Conservation (phyloP, 2,113 vertebrate species). For the Pogona vitticeps region DNA sequence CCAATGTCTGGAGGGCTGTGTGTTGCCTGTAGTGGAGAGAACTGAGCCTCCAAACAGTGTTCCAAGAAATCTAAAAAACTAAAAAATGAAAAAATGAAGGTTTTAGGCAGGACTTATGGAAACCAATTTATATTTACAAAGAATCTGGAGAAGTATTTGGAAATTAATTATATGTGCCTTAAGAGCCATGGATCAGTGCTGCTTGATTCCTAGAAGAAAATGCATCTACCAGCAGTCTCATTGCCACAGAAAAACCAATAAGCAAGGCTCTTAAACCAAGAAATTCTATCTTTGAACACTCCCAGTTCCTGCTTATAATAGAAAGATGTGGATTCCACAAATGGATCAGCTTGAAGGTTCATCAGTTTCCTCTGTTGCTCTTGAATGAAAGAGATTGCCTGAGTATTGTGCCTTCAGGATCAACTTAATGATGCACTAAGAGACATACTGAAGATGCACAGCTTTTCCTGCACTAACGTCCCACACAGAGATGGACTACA, state of each 20-base stretch:
- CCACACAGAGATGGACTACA: no score
- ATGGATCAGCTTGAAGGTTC: not conserved
- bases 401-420: not conserved
- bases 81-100: no score
- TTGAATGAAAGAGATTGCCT: constrained; percentile 4
- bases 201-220: not conserved
- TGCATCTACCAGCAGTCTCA: not conserved
- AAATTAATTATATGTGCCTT: not conserved
- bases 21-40: not conserved
- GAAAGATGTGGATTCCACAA: not conserved
- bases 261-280: not conserved
- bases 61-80: not conserved
- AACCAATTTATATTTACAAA: not conserved
- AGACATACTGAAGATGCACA: not conserved
- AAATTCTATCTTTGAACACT: not conserved
- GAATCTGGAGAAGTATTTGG: not conserved
- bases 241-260: not conserved
- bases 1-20: not conserved
- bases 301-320: not conserved
- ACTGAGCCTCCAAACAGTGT: not conserved
- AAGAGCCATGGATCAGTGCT: not conserved
- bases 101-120: not conserved
- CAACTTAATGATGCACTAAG: constrained; percentile 4
- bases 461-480: no score
- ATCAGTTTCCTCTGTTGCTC: not conserved